Conservation (phyloP, 2,888 invertebrate species). For the Phyto melanocephala region DNA sequence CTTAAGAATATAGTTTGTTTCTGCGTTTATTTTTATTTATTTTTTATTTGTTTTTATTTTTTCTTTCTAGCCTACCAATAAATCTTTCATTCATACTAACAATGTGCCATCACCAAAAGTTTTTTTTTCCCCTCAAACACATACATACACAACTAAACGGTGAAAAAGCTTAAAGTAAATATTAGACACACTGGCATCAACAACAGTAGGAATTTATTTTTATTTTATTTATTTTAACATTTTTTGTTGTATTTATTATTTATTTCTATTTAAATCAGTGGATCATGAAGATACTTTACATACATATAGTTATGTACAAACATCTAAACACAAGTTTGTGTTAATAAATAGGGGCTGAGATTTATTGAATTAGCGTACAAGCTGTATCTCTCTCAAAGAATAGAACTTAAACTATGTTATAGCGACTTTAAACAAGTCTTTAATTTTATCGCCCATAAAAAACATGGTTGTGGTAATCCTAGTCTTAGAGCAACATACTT, state of each 20-base stretch:
- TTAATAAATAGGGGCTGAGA: neutral
- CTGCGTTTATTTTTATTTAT: neutral
- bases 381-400: no score
- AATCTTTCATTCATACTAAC: constrained; percentile 30
- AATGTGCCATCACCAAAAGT: constrained; percentile 18
- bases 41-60: neutral
- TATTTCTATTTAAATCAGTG: constrained; percentile 15
- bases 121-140: neutral
- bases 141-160: neutral
- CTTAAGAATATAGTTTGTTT: constrained; percentile 15
- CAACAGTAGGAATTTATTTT: neutral
- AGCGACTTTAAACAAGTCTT: no score
- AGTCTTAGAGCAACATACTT: no score
- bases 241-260: constrained; percentile 6
- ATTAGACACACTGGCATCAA: constrained; percentile 25
- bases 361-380: neutral
- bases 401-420: no score
- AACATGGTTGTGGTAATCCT: no score
- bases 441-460: no score
- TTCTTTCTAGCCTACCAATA: constrained; percentile 36
- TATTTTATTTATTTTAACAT: neutral
- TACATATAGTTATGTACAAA: neutral
- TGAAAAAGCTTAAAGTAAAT: neutral
- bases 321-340: neutral
- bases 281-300: neutral